Evolutionary conservation across 2,113 vertebrate genomes (phyloP).

Genomic region (Callionymus lyra): DNA sequence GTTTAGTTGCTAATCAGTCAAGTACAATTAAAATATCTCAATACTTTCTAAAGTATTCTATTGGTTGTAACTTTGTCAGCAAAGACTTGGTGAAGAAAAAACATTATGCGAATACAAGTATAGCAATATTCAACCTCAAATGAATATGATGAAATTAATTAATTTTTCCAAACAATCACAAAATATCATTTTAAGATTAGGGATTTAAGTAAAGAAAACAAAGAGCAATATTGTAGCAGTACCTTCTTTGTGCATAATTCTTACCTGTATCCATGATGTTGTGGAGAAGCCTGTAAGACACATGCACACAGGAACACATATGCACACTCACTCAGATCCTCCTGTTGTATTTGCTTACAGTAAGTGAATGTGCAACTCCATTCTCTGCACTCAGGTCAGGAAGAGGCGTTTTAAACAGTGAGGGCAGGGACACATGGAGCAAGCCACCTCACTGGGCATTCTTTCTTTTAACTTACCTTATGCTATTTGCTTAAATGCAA

Average conservation of each 20-base stretch:
- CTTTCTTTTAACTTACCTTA: conserved; percentile 66
- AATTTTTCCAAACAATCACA: no score
- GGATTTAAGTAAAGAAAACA: no score
- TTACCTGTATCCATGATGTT: conserved; percentile 70
- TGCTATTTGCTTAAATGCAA: conserved; percentile 76
- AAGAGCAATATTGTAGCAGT: background rate
- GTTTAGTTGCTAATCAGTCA: no score
- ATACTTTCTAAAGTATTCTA: no score
- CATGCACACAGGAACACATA: conserved; percentile 5
- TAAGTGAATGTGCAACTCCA: conserved; percentile 36
- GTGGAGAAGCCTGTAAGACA: conserved; percentile 13
- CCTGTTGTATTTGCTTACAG: conserved; percentile 39
- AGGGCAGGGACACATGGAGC: conserved; percentile 53
- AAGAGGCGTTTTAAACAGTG: conserved; percentile 43
- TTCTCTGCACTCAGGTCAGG: conserved; percentile 43
- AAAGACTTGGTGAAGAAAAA: no score
- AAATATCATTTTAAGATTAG: background rate
- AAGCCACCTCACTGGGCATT: conserved; percentile 44
- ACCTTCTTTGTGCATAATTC: conserved; percentile 13
- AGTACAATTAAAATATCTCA: no score
- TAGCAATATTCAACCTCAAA: no score
- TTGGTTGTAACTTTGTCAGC: no score
- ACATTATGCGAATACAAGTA: no score
- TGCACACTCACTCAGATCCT: conserved; percentile 28
- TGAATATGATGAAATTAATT: no score